phyloP scores from a whole-genome alignment of 2,797 vertebrate species.

The Rhinogobio ventralis region DNA sequence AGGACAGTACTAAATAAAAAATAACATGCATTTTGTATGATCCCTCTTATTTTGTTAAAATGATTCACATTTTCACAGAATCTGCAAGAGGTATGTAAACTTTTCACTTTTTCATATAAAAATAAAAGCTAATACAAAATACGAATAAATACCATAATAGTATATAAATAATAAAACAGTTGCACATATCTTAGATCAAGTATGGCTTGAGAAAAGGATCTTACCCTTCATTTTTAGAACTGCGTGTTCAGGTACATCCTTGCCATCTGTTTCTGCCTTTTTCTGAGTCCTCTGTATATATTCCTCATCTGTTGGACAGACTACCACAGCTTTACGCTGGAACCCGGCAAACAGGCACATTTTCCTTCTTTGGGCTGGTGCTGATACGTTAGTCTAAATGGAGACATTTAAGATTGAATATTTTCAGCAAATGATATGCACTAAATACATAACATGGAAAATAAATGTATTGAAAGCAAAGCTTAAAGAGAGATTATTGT shows the following conservation, averaged over 20 bases:
- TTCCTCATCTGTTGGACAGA: constrained; percentile 94
- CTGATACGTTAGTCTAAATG: constrained; percentile 90
- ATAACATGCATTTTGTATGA: no score
- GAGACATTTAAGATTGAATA: neutral
- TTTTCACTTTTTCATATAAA: neutral
- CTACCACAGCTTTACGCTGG: constrained; percentile 95
- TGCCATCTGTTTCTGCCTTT: constrained; percentile 96
- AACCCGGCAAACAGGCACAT: constrained; percentile 99
- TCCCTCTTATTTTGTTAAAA: no score
- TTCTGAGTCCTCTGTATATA: constrained; percentile 96
- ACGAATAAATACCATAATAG: no score
- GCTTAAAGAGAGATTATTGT: neutral
- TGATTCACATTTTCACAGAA: no score
- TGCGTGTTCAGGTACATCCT: constrained; percentile 97
- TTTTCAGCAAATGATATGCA: neutral
- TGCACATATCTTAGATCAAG: neutral
- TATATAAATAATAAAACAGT: neutral
- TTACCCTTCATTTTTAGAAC: constrained; percentile 98
- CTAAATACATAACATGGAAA: neutral
- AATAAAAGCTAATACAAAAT: neutral
- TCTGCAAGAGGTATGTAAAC: no score
- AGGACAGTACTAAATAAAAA: no score
- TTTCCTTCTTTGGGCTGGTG: constrained; percentile 97
- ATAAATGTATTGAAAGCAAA: no score
- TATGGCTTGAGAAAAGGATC: neutral